Evolutionary conservation across 2,797 vertebrate genomes (phyloP).

Genomic region (Mareca strepera): DNA sequence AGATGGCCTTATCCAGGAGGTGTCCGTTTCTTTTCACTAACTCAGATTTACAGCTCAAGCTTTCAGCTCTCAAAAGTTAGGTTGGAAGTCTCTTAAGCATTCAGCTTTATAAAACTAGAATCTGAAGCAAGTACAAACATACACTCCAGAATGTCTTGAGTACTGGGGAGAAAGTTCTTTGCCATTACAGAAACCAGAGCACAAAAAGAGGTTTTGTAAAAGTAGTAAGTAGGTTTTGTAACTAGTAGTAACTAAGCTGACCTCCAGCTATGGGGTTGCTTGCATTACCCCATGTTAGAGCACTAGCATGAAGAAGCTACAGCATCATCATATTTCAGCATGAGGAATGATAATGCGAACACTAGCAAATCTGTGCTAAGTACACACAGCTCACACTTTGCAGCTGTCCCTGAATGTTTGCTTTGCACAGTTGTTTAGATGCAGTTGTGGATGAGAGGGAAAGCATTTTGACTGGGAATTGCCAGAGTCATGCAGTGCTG

Average conservation of each 20-base stretch:
- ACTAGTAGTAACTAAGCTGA: background rate
- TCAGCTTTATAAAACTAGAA: background rate
- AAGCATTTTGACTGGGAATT: background rate
- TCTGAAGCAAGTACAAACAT: background rate
- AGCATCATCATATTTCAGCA: background rate
- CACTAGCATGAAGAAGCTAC: background rate
- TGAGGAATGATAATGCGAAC: background rate
- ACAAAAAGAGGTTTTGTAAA: background rate
- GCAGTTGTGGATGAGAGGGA: background rate
- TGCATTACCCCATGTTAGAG: fast-evolving
- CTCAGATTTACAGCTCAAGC: background rate
- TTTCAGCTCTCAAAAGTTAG: background rate
- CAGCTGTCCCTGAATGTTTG: background rate
- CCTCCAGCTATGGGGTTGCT: background rate
- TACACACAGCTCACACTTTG: background rate
- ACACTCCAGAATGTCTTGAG: background rate
- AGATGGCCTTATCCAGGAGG: background rate
- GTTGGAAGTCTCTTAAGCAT: background rate
- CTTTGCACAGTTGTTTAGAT: background rate
- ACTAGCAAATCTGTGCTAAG: background rate
- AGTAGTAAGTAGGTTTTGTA: background rate
- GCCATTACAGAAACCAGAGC: background rate
- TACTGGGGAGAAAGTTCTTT: background rate
- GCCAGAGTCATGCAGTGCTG: background rate
- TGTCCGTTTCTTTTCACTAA: background rate